phyloP scores from a whole-genome alignment of 2,888 invertebrate species.

The Acronicta aceris region DNA sequence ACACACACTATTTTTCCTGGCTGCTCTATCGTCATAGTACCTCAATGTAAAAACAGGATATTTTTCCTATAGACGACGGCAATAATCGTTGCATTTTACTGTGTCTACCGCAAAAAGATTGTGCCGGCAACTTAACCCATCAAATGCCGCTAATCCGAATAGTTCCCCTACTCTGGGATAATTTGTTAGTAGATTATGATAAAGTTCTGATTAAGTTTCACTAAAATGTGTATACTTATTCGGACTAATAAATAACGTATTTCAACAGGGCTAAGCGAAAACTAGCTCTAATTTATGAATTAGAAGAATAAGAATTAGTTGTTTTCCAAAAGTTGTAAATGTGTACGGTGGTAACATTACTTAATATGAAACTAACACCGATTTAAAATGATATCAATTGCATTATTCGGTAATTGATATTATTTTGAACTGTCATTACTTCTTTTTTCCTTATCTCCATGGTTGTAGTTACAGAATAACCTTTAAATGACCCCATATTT shows the following conservation, averaged over 20 bases:
- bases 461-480: no score
- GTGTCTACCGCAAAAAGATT: slow-evolving; percentile 45
- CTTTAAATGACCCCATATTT: no score
- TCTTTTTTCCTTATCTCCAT: no score
- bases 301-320: slow-evolving; percentile 37
- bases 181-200: slow-evolving; percentile 42
- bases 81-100: slow-evolving; percentile 51
- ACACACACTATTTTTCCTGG: no score
- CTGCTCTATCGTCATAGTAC: neutral
- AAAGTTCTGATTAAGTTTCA: slow-evolving; percentile 57
- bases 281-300: slow-evolving; percentile 25
- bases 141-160: slow-evolving; percentile 39
- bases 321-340: slow-evolving; percentile 17
- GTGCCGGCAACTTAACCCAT: slow-evolving; percentile 46
- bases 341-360: neutral
- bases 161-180: slow-evolving; percentile 25
- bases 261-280: slow-evolving; percentile 23
- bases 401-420: no score
- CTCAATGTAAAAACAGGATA: slow-evolving; percentile 10
- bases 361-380: no score
- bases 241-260: slow-evolving; percentile 29
- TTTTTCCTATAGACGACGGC: slow-evolving; percentile 6
- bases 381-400: no score
- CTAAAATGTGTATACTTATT: slow-evolving; percentile 45
- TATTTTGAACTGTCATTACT: no score